These are phyloP conservation scores for Diachasmimorpha longicaudata DNA, from an alignment of 1,140 invertebrate genomes.

Conservation along the genomic window DNA sequence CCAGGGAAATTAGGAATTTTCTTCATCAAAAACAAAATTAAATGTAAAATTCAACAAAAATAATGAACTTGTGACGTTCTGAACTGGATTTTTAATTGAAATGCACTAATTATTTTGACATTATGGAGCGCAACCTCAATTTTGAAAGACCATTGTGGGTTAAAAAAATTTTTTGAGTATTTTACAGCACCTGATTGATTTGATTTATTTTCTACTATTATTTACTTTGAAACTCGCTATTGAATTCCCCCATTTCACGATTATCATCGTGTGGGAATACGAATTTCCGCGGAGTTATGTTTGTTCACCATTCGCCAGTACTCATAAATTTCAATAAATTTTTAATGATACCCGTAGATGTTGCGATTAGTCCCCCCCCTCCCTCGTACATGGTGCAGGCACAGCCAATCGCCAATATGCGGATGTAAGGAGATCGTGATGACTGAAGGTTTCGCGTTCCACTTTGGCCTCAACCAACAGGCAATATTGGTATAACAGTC, in stretches of 20 bases:
- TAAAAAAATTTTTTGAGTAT: no score
- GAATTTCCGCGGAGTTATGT: background rate
- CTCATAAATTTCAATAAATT: conserved; percentile 1
- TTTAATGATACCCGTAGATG: background rate
- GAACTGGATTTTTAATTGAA: no score
- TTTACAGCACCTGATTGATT: no score
- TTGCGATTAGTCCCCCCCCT: background rate
- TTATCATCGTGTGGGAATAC: background rate
- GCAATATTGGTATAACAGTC: background rate
- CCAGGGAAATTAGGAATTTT: no score
- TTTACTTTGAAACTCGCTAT: no score
- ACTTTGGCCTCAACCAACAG: background rate
- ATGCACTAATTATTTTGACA: background rate
- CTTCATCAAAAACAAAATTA: no score
- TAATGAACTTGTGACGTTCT: no score
- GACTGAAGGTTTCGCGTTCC: conserved; percentile 7
- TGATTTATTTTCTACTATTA: no score
- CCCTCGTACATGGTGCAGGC: background rate
- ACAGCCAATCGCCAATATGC: background rate
- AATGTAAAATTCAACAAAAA: no score
- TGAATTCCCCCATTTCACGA: no score
- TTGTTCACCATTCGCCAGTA: background rate
- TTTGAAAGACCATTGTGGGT: no score
- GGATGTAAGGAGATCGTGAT: background rate
- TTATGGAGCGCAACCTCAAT: no score